Evolutionary conservation across 2,888 invertebrate genomes (phyloP), one percentile per base, ranked within the genome.

Genomic region (Mycalesis mineus): DNA sequence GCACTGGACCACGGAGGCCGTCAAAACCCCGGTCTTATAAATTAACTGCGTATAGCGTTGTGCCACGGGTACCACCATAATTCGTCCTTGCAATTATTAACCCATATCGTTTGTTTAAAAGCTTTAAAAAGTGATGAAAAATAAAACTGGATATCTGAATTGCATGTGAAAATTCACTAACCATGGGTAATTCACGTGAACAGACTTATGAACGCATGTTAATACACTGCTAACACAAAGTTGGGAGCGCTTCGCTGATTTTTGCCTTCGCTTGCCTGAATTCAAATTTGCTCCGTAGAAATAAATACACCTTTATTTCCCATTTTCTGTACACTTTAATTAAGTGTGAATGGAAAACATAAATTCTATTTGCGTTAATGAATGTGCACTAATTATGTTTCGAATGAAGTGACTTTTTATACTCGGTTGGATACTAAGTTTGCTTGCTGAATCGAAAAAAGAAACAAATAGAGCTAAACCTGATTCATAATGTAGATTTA

Each of bases 91-190:
- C 22, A 22, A 22, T 22, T 22, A 5, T 22, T 22, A 22, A 22
- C 22, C 22, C 22, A 22, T 22, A n/a, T 22, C 22, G 22, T 22
- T 22, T 22, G 3, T 37, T 6, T 1, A n/a, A 3, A 13, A 37
- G 37, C 37, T 13, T 37, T 13, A 37, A n/a, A 13, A 13, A 11
- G 13, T 6, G 5, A 37, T n/a, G 37, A 13, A 37, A 36, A 37
- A 37, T 6, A n/a, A 17, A 8, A 41, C 15, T 2, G 15, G 40
- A 15, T 7, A 41, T 17, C 9, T 17, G 28, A 33, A 31, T 7
- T 17, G 40, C 33, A 48, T 29, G 41, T 42, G 48, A 42, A 55
- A 48, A 28, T 33, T 49, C 55, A 36, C 40, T 28, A 33, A 29
- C 29, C 29, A 55, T 31, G n/a, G 41, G 41, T 41, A 41, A 41